These are phyloP conservation scores for Ptilodon capucinus DNA, from an alignment of 2,888 invertebrate genomes.

Conservation along the genomic window DNA sequence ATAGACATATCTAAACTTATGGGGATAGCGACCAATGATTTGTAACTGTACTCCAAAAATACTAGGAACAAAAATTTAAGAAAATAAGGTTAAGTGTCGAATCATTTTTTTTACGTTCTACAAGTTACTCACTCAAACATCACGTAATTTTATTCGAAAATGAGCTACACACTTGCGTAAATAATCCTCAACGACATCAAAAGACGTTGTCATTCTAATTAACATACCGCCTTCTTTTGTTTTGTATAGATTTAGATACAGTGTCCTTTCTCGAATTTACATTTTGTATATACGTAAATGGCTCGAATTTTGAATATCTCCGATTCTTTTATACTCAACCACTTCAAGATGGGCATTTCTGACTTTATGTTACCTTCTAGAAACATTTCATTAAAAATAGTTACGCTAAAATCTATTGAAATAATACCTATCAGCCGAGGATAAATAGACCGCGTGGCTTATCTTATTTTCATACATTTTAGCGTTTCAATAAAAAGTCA, in stretches of 20 bases:
- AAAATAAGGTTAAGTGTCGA: background rate
- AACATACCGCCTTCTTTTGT: conserved; percentile 19
- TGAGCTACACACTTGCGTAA: conserved; percentile 22
- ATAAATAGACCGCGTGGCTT: too few relatives aligned
- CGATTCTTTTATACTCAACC: background rate
- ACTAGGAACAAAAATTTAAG: background rate
- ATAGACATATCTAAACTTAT: conserved; percentile 9
- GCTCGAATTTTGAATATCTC: background rate
- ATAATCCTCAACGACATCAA: conserved; percentile 18
- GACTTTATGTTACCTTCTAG: too few relatives aligned
- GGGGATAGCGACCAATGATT: background rate
- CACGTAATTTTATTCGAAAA: conserved; percentile 4
- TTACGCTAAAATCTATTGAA: too few relatives aligned
- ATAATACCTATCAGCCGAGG: too few relatives aligned
- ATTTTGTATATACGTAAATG: background rate
- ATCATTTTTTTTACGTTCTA: background rate
- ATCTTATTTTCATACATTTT: too few relatives aligned
- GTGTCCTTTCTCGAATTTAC: conserved; percentile 11
- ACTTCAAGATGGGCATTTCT: background rate
- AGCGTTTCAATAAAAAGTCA: too few relatives aligned
- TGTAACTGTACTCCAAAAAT: background rate
- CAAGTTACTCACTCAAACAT: conserved; percentile 4
- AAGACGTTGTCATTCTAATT: conserved; percentile 35
- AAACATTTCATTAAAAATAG: too few relatives aligned
- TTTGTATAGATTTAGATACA: conserved; percentile 11